Percentiles rank a stretch among this genome's conserved stretches.
These are phyloP conservation scores for Drosophila borborema DNA, from an alignment of 2,888 invertebrate species.

Conservation along the genomic window DNA sequence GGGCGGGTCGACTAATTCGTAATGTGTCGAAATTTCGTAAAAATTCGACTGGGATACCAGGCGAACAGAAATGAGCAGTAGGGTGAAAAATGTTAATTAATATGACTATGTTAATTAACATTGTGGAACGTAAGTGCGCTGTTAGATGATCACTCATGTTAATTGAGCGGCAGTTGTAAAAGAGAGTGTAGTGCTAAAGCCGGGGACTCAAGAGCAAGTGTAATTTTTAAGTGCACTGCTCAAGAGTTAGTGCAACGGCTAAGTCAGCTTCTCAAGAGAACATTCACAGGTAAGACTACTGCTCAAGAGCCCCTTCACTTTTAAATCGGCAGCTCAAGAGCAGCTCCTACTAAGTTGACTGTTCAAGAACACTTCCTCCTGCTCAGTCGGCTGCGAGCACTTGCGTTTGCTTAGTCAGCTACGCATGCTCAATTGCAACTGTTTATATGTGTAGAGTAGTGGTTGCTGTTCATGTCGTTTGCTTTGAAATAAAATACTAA, in stretches of 20 bases:
- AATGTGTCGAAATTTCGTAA: neutral
- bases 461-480: neutral
- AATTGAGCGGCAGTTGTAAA: neutral
- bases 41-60: neutral
- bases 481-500: neutral
- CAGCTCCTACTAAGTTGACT: neutral
- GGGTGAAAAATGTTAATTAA: neutral
- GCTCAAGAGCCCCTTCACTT: neutral
- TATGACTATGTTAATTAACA: neutral
- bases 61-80: neutral
- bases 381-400: neutral
- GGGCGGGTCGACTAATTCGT: neutral
- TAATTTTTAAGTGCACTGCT: neutral
- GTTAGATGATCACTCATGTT: neutral
- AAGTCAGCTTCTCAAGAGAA: too few relatives aligned
- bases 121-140: neutral
- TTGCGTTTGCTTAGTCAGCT: neutral
- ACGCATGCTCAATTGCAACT: neutral
- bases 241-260: neutral
- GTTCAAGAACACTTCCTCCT: too few relatives aligned
- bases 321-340: neutral
- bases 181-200: neutral
- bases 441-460: too few relatives aligned
- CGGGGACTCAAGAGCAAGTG: neutral
- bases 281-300: neutral